A percentile compares a stretch with the other conserved stretches of the same genome.
These are phyloP conservation scores for Xanthostigma xanthostigma DNA, from an alignment of 2,888 invertebrate species.

Conservation along the genomic window DNA sequence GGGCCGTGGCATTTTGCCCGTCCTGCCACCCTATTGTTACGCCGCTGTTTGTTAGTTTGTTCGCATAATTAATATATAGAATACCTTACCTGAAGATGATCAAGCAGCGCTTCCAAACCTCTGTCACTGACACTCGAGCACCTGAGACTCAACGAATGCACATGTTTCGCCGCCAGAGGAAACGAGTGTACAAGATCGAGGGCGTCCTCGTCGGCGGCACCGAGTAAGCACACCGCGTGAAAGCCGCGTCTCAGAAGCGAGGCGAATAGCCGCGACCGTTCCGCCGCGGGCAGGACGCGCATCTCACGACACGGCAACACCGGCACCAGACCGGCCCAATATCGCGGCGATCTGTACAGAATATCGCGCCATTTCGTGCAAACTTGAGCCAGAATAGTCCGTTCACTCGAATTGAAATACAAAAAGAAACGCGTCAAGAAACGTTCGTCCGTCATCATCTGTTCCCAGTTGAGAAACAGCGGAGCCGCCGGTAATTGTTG, in stretches of 20 bases:
- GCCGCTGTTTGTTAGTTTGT: too few species aligned
- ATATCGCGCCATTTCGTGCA: slow-evolving; percentile 61
- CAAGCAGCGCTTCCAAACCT: slow-evolving; percentile 74
- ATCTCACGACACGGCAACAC: slow-evolving; percentile 76
- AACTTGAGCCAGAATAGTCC: slow-evolving; percentile 63
- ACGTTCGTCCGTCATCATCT: slow-evolving; percentile 68
- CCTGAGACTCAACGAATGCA: slow-evolving; percentile 71
- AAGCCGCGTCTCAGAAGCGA: slow-evolving; percentile 75
- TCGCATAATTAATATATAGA: not conserved
- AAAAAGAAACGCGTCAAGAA: slow-evolving; percentile 75
- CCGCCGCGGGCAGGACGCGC: slow-evolving; percentile 40
- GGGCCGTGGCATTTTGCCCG: too few species aligned
- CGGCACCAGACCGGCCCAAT: slow-evolving; percentile 76
- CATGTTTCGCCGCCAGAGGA: slow-evolving; percentile 65
- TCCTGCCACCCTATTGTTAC: too few species aligned
- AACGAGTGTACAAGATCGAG: slow-evolving; percentile 76
- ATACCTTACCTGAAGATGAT: slow-evolving; percentile 68
- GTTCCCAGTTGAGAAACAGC: slow-evolving; percentile 49
- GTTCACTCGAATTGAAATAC: slow-evolving; percentile 64
- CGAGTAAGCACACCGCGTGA: slow-evolving; percentile 67
- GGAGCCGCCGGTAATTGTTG: slow-evolving; percentile 29
- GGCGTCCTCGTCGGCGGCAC: slow-evolving; percentile 81
- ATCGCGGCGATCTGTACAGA: slow-evolving; percentile 64
- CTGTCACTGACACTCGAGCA: slow-evolving; percentile 85
- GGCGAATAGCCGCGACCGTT: slow-evolving; percentile 53